Conservation (phyloP, 2,797 vertebrate genomes). For the Champsocephalus gunnari region DNA sequence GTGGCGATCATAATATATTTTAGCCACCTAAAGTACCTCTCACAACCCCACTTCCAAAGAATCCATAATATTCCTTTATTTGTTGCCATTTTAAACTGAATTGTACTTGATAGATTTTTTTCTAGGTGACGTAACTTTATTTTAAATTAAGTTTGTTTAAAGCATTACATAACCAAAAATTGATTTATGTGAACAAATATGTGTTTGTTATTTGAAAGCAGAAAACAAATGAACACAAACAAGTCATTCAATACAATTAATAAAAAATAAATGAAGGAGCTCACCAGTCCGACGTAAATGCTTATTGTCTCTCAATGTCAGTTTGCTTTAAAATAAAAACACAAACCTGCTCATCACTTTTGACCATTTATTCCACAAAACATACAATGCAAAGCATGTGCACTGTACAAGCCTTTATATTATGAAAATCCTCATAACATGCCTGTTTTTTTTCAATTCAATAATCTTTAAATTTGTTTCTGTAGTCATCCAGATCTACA, state of each 20-base stretch:
- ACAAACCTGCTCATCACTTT: conserved; percentile 67
- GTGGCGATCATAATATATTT: no score
- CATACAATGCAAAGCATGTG: conserved; percentile 87
- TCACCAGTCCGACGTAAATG: neutral
- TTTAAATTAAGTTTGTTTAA: conserved; percentile 10
- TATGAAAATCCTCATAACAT: conserved; percentile 86
- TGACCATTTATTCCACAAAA: conserved; percentile 89
- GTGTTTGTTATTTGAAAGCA: neutral
- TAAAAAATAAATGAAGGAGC: neutral
- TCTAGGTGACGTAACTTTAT: neutral
- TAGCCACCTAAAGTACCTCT: no score
- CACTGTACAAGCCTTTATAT: conserved; percentile 85
- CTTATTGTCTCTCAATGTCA: neutral
- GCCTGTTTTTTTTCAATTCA: conserved; percentile 72
- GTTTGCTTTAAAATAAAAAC: conserved; percentile 55
- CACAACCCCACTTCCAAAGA: no score
- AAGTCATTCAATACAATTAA: neutral
- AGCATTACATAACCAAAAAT: neutral
- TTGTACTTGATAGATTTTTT: conserved; percentile 26
- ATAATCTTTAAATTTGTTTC: conserved; percentile 58
- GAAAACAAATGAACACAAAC: neutral
- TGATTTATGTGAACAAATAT: neutral
- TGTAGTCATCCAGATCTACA: conserved; percentile 68
- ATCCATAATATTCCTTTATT: neutral
- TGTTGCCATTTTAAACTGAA: neutral